These are phyloP conservation scores for Apodemus speciosus DNA, from an alignment of 2,113 vertebrate species.

Conservation along the genomic window DNA sequence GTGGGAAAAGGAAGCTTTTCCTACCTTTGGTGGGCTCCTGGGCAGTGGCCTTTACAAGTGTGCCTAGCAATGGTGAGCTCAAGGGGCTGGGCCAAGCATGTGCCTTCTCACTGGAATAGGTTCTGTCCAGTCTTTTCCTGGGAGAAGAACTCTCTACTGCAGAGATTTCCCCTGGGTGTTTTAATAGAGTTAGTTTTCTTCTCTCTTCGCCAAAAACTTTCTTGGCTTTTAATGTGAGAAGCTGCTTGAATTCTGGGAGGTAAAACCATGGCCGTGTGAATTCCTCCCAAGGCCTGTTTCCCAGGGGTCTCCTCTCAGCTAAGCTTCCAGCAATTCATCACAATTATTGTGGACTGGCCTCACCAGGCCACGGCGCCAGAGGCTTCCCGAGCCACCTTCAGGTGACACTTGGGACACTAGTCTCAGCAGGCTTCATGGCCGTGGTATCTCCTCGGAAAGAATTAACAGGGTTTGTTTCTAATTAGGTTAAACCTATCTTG, in stretches of 20 bases:
- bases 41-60: not conserved
- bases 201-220: not conserved
- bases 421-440: not conserved
- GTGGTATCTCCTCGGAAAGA: not conserved
- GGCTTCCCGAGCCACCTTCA: not conserved
- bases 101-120: not conserved
- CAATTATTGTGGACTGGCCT: rapidly evolving
- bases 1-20: not conserved
- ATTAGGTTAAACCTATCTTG: not conserved
- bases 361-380: not conserved
- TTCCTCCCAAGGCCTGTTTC: not conserved
- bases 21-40: not conserved
- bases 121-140: not conserved
- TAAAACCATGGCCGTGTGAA: not conserved
- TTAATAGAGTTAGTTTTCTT: not conserved
- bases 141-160: not conserved
- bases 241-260: not conserved
- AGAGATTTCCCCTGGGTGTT: not conserved
- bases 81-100: not conserved
- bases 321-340: not conserved
- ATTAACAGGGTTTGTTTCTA: not conserved
- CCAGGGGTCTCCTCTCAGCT: not conserved
- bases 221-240: not conserved
- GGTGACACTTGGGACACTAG: not conserved
- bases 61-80: not conserved